Evolutionary conservation across 2,888 invertebrate genomes (phyloP), one percentile per base, ranked within the genome.

Genomic region (Melanostoma scalare): DNA sequence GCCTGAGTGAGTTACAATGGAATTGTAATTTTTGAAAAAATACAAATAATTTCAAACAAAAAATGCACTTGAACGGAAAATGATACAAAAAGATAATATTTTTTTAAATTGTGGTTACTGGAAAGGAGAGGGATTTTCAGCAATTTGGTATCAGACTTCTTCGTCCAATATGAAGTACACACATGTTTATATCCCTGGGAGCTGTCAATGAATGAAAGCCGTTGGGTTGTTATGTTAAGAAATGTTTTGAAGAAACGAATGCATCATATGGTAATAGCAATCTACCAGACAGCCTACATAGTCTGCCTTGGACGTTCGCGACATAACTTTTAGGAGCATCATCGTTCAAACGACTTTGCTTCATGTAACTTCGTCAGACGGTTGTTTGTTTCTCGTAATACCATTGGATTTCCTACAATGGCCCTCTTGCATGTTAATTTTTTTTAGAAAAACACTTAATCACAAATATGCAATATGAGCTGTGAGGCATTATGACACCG

Each of bases 21-120:
- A 10, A 8, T 33, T 46, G 33, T 48, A 84, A 79, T 75, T 79
- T 84, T 55, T 44, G 31, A 74, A 69, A 65, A 68, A 77, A 76
- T 56, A 65, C 56, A 38, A 20, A 55, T 42, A 38, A 2, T 63
- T 53, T n/a, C 38, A 67, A 77, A 71, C 65, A 81, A 72, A 33
- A 55, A 74, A 65, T 78, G 44, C 60, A 50, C 63, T 77, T 77
- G 72, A 77, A 50, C 52, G 10, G 35, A 74, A 69, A 68, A 74
- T 50, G 63, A 50, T 38, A 55, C 35, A 63, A 63, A 68, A 50
- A 20, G 20, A 20, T 20, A 1, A 1, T 46, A 44, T 52, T 52
- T 56, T 58, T 5, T 63, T 63, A 8, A 56, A 55, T 40, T 3
- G 9, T 9, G 3, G 6, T n/a, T 52, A 53, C 20, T 61, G 67